Conservation (phyloP, 2,797 vertebrate species). For the Danio choprae region DNA sequence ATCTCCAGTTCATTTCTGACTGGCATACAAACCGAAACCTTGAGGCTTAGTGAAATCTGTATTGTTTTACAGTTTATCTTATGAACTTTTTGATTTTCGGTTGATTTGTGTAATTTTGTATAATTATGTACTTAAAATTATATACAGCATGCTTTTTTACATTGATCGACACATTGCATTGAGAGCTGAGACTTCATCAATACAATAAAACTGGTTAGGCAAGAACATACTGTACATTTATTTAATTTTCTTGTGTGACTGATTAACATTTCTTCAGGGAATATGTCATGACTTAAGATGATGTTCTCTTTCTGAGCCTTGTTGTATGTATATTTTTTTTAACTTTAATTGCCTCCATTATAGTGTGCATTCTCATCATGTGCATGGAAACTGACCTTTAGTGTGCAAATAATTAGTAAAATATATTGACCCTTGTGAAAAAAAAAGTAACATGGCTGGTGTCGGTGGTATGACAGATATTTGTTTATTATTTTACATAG, state of each 20-base stretch:
- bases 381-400: conserved; percentile 52
- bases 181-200: background rate
- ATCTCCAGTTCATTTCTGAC: background rate
- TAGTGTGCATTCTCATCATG: conserved; percentile 24
- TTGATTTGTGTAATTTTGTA: background rate
- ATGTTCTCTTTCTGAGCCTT: conserved; percentile 19
- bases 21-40: background rate
- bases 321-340: conserved; percentile 40
- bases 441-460: conserved; percentile 37
- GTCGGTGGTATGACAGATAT: conserved; percentile 41
- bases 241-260: conserved; percentile 41
- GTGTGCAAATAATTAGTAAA: conserved; percentile 56
- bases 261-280: conserved; percentile 48
- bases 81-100: background rate
- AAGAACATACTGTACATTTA: no score
- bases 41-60: background rate
- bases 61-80: background rate
- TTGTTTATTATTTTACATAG: conserved; percentile 33
- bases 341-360: conserved; percentile 53
- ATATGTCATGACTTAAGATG: conserved; percentile 42
- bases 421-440: conserved; percentile 56
- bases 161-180: background rate
- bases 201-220: background rate
- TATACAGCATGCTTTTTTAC: background rate
- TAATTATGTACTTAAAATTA: conserved; percentile 9